Conservation (phyloP, 2,797 vertebrate genomes). For the Nannoperca obscura region DNA sequence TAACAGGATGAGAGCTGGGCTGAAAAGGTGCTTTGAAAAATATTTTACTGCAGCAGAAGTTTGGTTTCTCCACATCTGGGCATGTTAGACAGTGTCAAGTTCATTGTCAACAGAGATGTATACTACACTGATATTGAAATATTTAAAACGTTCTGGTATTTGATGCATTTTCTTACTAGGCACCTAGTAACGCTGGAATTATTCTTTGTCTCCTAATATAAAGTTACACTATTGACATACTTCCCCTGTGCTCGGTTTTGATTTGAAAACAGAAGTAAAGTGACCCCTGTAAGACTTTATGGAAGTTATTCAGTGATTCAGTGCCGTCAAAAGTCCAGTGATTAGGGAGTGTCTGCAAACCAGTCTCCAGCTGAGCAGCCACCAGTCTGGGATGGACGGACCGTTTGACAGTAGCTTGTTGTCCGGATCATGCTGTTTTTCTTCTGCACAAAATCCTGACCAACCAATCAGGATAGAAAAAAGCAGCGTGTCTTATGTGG, state of each 20-base stretch:
- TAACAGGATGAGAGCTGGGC: slow-evolving; percentile 31
- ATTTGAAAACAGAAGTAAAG: slow-evolving; percentile 5
- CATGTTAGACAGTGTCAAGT: neutral
- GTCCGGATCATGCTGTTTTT: slow-evolving; percentile 41
- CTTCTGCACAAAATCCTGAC: slow-evolving; percentile 80
- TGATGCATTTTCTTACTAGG: slow-evolving; percentile 6
- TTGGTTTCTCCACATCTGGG: neutral
- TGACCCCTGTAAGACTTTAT: neutral
- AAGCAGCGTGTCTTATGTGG: slow-evolving; percentile 24
- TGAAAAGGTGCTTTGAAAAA: neutral
- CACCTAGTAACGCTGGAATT: neutral
- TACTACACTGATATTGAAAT: neutral
- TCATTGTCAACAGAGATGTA: neutral
- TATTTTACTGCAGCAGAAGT: neutral
- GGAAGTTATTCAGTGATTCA: slow-evolving; percentile 18
- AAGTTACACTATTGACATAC: neutral
- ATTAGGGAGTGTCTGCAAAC: slow-evolving; percentile 5
- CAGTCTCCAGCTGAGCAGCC: slow-evolving; percentile 64
- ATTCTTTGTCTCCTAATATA: neutral
- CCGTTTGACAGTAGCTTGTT: slow-evolving; percentile 11
- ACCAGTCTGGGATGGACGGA: slow-evolving; percentile 58
- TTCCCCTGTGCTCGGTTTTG: neutral
- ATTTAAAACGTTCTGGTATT: neutral
- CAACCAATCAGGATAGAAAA: slow-evolving; percentile 84
- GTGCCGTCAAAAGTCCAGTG: neutral